Evolutionary conservation across 2,113 vertebrate species (phyloP).

Genomic region (Brevimyrus niger): DNA sequence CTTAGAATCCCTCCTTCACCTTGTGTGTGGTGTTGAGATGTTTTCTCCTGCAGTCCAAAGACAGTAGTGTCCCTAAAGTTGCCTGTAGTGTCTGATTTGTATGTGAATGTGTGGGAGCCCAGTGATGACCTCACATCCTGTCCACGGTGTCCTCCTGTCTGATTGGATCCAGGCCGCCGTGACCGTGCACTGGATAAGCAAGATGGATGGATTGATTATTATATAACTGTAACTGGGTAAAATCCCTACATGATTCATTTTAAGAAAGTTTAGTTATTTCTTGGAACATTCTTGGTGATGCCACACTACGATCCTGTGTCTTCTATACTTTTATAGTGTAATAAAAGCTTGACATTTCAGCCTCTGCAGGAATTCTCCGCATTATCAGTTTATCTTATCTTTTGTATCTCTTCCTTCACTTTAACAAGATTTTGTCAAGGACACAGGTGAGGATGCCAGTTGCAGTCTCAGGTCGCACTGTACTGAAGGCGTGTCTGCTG

Average conservation of each 20-base stretch:
- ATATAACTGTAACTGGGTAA: not conserved
- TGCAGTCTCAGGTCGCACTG: not conserved
- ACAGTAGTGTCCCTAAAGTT: not conserved
- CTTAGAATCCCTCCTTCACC: not conserved
- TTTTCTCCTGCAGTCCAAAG: not conserved
- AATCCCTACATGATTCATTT: not conserved
- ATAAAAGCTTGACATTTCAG: constrained; percentile 2
- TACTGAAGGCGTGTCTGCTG: not conserved
- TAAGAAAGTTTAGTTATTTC: not conserved
- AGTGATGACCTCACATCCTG: not conserved
- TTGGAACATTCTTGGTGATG: not conserved
- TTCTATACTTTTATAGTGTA: not conserved
- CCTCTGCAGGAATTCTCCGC: not conserved
- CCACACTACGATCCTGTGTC: not conserved
- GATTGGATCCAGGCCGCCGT: not conserved
- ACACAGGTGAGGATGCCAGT: not conserved
- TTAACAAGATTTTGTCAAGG: constrained; percentile 18
- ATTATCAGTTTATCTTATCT: constrained; percentile 24
- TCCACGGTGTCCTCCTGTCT: not conserved
- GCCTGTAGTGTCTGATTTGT: not conserved
- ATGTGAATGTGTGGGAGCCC: not conserved
- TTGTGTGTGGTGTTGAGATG: not conserved
- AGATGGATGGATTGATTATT: not conserved
- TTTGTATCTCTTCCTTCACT: constrained; percentile 1
- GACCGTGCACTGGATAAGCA: not conserved